These are phyloP conservation scores for Eupithecia pulchellata DNA, from an alignment of 2,888 invertebrate species.

Conservation along the genomic window DNA sequence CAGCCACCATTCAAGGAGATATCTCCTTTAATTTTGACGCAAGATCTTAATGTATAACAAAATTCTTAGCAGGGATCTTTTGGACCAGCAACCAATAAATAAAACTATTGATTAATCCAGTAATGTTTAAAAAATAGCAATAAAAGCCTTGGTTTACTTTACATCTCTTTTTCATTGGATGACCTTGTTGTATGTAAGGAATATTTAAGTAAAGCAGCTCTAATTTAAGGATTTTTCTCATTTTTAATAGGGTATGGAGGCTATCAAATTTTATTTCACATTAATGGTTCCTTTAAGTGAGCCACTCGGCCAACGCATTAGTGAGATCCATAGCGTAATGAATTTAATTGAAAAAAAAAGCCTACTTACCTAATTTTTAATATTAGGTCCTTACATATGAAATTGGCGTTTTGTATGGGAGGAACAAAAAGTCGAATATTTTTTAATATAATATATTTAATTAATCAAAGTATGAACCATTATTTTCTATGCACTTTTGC, in stretches of 20 bases:
- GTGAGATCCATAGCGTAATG: background rate
- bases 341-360: background rate
- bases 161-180: background rate
- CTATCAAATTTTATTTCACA: background rate
- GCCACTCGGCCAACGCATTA: constrained; percentile 14
- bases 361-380: background rate
- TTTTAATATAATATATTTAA: too few species aligned
- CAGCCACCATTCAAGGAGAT: constrained; percentile 26
- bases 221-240: background rate
- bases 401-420: too few species aligned
- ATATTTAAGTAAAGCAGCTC: background rate
- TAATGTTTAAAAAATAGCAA: background rate
- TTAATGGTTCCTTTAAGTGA: background rate
- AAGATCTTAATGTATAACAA: constrained; percentile 3
- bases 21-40: constrained; percentile 21
- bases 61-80: too few species aligned
- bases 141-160: constrained; percentile 1
- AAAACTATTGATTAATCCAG: background rate
- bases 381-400: too few species aligned
- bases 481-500: too few species aligned
- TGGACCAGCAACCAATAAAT: background rate
- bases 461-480: too few species aligned
- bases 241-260: background rate
- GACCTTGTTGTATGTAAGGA: background rate
- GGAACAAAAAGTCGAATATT: too few species aligned